A percentile compares a stretch with the other conserved stretches of the same genome.
These are phyloP conservation scores for Perizoma affinitatum DNA, from an alignment of 2,888 invertebrate genomes.

Conservation along the genomic window DNA sequence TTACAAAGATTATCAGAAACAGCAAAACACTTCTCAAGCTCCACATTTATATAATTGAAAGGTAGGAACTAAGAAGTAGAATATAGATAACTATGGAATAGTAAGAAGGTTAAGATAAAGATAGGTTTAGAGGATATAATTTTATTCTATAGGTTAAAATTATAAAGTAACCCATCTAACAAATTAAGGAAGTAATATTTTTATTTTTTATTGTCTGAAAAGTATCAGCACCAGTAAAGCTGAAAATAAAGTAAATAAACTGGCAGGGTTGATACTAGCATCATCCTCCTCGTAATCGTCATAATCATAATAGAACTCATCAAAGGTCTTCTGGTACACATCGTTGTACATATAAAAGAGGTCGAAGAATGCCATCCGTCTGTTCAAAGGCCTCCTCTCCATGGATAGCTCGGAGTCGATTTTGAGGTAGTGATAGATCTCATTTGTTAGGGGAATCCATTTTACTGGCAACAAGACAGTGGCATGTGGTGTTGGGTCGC, in stretches of 20 bases:
- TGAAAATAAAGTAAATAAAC: conserved; percentile 13
- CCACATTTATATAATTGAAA: no score
- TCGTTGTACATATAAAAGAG: conserved; percentile 49
- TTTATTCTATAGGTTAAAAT: no score
- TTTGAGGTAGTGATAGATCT: conserved; percentile 42
- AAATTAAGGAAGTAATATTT: background rate
- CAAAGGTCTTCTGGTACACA: conserved; percentile 35
- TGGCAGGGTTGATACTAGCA: conserved; percentile 9
- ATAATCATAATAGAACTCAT: conserved; percentile 18
- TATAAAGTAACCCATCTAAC: no score
- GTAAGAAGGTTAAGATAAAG: no score
- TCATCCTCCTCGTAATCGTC: conserved; percentile 21
- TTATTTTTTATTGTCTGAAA: conserved; percentile 9
- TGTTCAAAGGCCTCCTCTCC: conserved; percentile 44
- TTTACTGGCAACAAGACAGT: conserved; percentile 50
- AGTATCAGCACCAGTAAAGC: conserved; percentile 12
- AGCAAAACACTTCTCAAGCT: no score
- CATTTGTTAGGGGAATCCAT: conserved; percentile 49
- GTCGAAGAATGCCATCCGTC: conserved; percentile 57
- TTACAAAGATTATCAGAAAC: no score
- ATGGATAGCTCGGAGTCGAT: conserved; percentile 45
- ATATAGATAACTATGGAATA: no score
- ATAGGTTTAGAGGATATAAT: no score
- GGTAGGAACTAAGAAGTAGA: no score
- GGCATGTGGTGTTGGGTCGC: conserved; percentile 56